phyloP scores from a whole-genome alignment of 2,888 invertebrate genomes.

The Ornithoptera alexandrae region DNA sequence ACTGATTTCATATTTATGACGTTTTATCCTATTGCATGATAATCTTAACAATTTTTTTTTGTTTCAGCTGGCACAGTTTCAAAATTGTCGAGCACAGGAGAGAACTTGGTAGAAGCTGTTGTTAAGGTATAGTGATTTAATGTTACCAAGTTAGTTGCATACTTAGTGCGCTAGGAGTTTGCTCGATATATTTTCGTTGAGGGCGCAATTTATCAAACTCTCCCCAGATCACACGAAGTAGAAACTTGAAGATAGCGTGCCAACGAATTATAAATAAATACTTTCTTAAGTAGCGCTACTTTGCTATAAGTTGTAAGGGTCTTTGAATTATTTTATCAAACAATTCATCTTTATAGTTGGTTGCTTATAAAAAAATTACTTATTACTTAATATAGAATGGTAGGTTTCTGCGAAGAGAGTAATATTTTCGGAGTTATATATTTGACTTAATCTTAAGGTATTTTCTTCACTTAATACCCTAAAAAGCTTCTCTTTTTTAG shows the following conservation, averaged over 20 bases:
- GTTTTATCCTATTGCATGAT: neutral
- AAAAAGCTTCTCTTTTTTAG: too few relatives aligned
- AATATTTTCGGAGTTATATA: neutral
- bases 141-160: constrained; percentile 14
- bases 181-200: constrained; percentile 17
- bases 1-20: neutral
- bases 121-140: constrained; percentile 12
- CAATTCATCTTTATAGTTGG: neutral
- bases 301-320: constrained; percentile 1
- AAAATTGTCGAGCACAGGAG: constrained; percentile 4
- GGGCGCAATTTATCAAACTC: constrained; percentile 22
- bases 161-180: constrained; percentile 10
- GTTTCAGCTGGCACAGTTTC: constrained; percentile 2
- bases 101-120: neutral
- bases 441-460: too few relatives aligned
- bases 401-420: neutral
- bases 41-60: neutral
- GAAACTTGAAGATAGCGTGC: constrained; percentile 26
- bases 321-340: neutral
- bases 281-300: constrained; percentile 10
- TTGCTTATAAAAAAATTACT: neutral
- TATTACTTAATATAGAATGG: neutral
- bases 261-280: constrained; percentile 26
- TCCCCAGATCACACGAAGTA: constrained; percentile 21
- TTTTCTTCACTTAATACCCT: too few relatives aligned